Percentiles rank a stretch among this genome's conserved stretches.
Evolutionary conservation across 1,140 invertebrate genomes (phyloP).

Genomic region (Hyles euphorbiae): DNA sequence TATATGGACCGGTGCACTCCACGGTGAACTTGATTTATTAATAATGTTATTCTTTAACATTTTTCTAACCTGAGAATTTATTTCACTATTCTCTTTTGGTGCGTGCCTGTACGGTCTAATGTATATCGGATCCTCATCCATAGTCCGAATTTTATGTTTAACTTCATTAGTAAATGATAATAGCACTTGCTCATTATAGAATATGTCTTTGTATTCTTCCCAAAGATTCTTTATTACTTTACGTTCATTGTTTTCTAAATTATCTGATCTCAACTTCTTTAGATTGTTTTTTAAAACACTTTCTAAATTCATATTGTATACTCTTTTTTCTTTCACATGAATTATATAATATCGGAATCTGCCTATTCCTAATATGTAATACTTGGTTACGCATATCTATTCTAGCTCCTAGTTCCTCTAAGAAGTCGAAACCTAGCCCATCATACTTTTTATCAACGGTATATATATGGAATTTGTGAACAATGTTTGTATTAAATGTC

Average conservation of each 20-base stretch:
- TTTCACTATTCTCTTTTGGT: slow-evolving; percentile 1
- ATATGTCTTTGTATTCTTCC: slow-evolving; percentile 31
- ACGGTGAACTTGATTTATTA: slow-evolving; percentile 6
- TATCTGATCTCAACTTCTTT: slow-evolving; percentile 22
- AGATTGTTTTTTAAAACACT: slow-evolving; percentile 19
- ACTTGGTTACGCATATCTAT: slow-evolving; percentile 24
- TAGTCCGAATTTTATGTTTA: slow-evolving; percentile 9
- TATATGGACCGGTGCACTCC: slow-evolving; percentile 14
- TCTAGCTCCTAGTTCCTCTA: slow-evolving; percentile 22
- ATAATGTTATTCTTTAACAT: slow-evolving; percentile 7
- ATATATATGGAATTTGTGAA: slow-evolving; percentile 19
- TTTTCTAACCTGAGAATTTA: slow-evolving; percentile 9
- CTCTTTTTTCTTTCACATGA: slow-evolving; percentile 6
- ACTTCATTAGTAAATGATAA: slow-evolving; percentile 20
- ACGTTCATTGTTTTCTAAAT: slow-evolving; percentile 27
- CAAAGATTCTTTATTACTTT: slow-evolving; percentile 22
- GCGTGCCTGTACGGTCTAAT: slow-evolving; percentile 8
- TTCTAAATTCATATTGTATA: slow-evolving; percentile 8
- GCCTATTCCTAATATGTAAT: slow-evolving; percentile 16
- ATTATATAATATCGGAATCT: slow-evolving; percentile 18
- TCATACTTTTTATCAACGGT: slow-evolving; percentile 23
- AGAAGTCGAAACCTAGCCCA: slow-evolving; percentile 31
- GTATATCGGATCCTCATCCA: slow-evolving; percentile 11
- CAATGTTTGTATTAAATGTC: slow-evolving; percentile 1
- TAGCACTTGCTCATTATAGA: slow-evolving; percentile 28